A percentile compares a stretch with the other conserved stretches of the same genome.
Conservation (phyloP, 2,113 vertebrate species). For the Dermatemys mawii region DNA sequence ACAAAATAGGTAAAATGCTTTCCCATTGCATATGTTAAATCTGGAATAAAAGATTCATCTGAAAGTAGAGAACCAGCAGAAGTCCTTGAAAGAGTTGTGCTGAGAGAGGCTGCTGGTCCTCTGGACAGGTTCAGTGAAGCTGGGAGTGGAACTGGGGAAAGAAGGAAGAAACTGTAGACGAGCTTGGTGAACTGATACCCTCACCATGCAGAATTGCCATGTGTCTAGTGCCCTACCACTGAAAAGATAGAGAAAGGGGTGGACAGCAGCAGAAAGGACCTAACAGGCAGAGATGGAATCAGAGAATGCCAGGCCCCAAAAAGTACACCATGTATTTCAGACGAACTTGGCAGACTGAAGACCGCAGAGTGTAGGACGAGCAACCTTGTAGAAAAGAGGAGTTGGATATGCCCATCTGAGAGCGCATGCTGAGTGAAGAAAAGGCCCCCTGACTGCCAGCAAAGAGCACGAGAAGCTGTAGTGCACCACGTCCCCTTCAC, state of each 20-base stretch:
- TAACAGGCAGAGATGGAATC: rapidly evolving
- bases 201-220: background rate
- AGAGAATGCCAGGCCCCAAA: background rate
- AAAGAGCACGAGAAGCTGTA: background rate
- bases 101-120: background rate
- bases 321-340: background rate
- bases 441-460: background rate
- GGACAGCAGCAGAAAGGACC: background rate
- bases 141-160: background rate
- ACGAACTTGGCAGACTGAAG: background rate
- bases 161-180: background rate
- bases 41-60: background rate
- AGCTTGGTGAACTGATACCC: background rate
- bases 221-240: rapidly evolving
- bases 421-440: background rate
- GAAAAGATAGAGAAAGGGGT: rapidly evolving
- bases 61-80: background rate
- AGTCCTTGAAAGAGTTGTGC: background rate
- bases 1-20: background rate
- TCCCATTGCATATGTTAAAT: background rate
- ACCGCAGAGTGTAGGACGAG: background rate
- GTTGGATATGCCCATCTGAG: background rate
- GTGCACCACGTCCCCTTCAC: background rate
- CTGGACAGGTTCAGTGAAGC: background rate
- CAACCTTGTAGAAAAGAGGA: background rate